A percentile compares a stretch with the other conserved stretches of the same genome.
Evolutionary conservation across 2,797 vertebrate genomes (phyloP).

Genomic region (Syngnathus rostellatus): DNA sequence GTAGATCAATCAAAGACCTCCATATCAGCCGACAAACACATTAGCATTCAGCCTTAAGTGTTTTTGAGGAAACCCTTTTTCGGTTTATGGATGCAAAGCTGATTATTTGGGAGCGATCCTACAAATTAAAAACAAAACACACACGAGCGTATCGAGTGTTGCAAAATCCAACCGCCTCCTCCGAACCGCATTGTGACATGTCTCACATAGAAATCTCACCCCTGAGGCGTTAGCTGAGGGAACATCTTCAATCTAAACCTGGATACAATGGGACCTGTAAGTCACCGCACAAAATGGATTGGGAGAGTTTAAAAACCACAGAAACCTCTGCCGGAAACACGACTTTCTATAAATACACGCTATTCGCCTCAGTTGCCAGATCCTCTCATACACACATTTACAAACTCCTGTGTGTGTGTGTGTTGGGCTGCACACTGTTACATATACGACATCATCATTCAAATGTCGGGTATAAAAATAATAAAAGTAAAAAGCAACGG

Average conservation of each 20-base stretch:
- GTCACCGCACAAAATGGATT: slow-evolving; percentile 71
- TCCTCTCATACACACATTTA: slow-evolving; percentile 40
- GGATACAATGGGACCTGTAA: slow-evolving; percentile 68
- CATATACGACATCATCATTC: slow-evolving; percentile 58
- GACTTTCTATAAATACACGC: slow-evolving; percentile 76
- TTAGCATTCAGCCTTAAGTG: slow-evolving; percentile 49
- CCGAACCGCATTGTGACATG: slow-evolving; percentile 70
- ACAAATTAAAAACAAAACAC: not conserved
- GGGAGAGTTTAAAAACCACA: slow-evolving; percentile 64
- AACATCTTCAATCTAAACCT: slow-evolving; percentile 70
- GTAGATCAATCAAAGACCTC: slow-evolving; percentile 6
- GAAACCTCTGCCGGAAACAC: slow-evolving; percentile 78
- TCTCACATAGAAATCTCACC: slow-evolving; percentile 70
- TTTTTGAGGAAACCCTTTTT: slow-evolving; percentile 14
- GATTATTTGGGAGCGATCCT: slow-evolving; percentile 26
- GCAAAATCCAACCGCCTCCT: slow-evolving; percentile 63
- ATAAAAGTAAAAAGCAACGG: slow-evolving; percentile 56
- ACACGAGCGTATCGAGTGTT: slow-evolving; percentile 45
- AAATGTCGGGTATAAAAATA: slow-evolving; percentile 54
- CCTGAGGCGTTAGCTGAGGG: slow-evolving; percentile 65
- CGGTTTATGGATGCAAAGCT: slow-evolving; percentile 42
- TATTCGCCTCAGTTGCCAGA: slow-evolving; percentile 70
- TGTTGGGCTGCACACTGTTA: slow-evolving; percentile 62
- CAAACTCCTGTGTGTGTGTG: slow-evolving; percentile 40
- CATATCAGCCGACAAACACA: slow-evolving; percentile 14